Evolutionary conservation across 2,113 vertebrate genomes (phyloP), one percentile per base, ranked within the genome.

Genomic region (Eulacestoma nigropectus): DNA sequence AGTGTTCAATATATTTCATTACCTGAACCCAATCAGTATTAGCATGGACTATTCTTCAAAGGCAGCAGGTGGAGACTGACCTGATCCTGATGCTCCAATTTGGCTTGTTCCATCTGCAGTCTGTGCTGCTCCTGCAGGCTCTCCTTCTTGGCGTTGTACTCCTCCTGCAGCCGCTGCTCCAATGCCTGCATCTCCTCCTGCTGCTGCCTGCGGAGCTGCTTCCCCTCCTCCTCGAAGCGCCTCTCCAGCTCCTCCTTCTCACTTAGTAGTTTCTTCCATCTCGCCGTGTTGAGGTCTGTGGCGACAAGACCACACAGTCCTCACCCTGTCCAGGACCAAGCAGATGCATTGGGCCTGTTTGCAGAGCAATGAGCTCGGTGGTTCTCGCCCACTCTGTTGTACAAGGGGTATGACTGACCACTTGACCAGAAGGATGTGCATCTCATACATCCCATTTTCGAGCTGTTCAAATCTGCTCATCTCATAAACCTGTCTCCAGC

Each of bases 241-340:
- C 86, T 95, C 98, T 99, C 99, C 98, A 99, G 94, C 65, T 98
- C 98, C 95, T 98, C 98, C 97, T 99, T 99, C 98, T 99, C 99
- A 60, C 97, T 98, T 96, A 99, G 99, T 33, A 99, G 96, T 76
- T 98, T 98, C 98, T 99, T 98, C 93, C 98, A 99, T 91, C 97
- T 98, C 7, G 92, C 97, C 1, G 98, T 98, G 25, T 98, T 98
- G 97, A 98, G 98, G 91, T 98, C 99, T 99, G 93, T 37, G n/a
- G 18, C 59, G 32, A 90, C 52, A 84, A 63, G 41, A 44, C 16
- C 56, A 20, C 1, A 6, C 12, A 47, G 50, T 49, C 10, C 42
- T 25, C 50, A 56, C 12, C 6, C n/a, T 39, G 39, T 35, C 33
- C 1, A 0, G n/a, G 35, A 57, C 26, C 11, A 35, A 42, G 42